phyloP scores from a whole-genome alignment of 2,797 vertebrate species.

The Tragelaphus eurycerus region DNA sequence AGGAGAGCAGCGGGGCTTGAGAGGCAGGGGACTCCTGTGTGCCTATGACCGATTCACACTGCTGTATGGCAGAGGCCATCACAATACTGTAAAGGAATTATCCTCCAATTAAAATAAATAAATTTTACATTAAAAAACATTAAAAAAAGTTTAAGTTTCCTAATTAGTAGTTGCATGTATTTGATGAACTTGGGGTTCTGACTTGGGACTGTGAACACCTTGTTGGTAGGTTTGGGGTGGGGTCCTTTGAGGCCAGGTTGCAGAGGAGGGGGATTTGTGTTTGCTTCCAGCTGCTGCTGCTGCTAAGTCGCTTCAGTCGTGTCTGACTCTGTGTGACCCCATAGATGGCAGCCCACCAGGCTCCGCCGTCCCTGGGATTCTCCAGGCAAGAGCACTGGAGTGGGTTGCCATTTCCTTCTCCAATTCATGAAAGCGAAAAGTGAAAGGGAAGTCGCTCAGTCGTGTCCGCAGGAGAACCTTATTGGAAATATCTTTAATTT shows the following conservation, averaged over 20 bases:
- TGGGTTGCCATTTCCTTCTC: too few species aligned
- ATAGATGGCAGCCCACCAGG: too few species aligned
- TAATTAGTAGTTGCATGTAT: not conserved
- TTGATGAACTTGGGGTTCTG: not conserved
- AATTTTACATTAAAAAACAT: not conserved
- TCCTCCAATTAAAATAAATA: not conserved
- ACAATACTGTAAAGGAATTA: not conserved
- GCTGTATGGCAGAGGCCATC: not conserved
- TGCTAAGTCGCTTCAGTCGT: too few species aligned
- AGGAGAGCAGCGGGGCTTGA: not conserved
- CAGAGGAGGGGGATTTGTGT: not conserved
- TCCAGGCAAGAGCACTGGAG: too few species aligned
- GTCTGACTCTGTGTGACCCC: too few species aligned
- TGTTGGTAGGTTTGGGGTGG: too few species aligned
- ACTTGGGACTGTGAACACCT: not conserved
- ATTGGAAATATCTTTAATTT: not conserved
- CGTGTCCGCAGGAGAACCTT: not conserved
- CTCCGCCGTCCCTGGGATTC: too few species aligned
- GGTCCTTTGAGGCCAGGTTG: not conserved
- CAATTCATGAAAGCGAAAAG: too few species aligned
- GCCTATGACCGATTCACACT: fast-evolving
- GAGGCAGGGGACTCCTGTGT: not conserved
- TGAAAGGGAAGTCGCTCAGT: too few species aligned
- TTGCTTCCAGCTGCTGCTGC: not conserved
- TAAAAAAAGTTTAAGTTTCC: not conserved